Evolutionary conservation across 1,140 invertebrate species (phyloP), one percentile per base, ranked within the genome.

Genomic region (Eriosoma lanigerum): DNA sequence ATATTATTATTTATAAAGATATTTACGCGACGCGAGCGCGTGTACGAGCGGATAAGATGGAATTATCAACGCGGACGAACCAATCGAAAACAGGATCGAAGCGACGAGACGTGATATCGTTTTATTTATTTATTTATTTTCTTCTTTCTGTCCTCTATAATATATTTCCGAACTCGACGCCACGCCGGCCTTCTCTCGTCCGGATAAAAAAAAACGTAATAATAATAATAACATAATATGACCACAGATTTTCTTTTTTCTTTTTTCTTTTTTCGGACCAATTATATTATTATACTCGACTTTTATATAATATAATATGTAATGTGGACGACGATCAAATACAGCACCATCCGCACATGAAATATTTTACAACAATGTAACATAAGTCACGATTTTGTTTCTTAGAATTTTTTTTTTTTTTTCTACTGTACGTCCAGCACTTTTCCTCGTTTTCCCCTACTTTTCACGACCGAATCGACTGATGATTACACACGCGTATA

Each of bases 21-120:
- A 54, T n/a, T 32, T 6, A 19, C 13, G 9, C 24, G 24, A 52
- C 17, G 52, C 5, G n/a, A n/a, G 17, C 19, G 5, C 3, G 68
- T 29, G 48, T 50, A 5, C 1, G 12, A 26, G 38, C 56, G 54
- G 38, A 78, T 21, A 26, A 60, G 48, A 78, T 78, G 32, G 62
- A 78, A 78, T 78, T 78, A 78, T 78, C 75, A 78, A 78, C 75
- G 26, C 56, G 38, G 75, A 78, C 75, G 75, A 78, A 78, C 75
- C 75, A 78, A 78, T 78, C 75, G 56, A 58, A 15, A 58, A 44
- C 72, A 38, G 72, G 52, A 76, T 58, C 70, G 70, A 54, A 13
- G 29, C 50, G 48, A 26, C 10, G n/a, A 38, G 32, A 76, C 52
- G 73, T 58, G 73, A 76, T 73, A 54, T 76, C 32, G 50, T 76